phyloP scores from a whole-genome alignment of 2,888 invertebrate species.

The Ditula angustiorana region DNA sequence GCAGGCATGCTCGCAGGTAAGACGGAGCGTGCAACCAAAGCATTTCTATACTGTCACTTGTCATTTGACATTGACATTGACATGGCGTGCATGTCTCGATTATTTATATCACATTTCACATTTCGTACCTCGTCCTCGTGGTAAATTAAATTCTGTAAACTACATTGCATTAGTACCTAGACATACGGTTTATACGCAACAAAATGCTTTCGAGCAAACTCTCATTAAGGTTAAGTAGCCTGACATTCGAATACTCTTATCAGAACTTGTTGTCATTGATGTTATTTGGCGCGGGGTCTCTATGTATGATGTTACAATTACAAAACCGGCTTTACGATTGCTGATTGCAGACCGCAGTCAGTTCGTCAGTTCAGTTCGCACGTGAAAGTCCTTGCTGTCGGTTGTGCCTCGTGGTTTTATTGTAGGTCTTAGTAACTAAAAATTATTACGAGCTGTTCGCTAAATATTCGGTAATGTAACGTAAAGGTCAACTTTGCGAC shows the following conservation, averaged over 20 bases:
- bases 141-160: too few relatives aligned
- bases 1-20: too few relatives aligned
- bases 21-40: too few relatives aligned
- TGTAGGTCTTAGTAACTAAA: neutral
- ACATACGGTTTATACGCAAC: neutral
- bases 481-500: neutral
- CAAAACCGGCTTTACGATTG: slow-evolving; percentile 34
- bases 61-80: too few relatives aligned
- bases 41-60: too few relatives aligned
- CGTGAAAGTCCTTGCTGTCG: slow-evolving; percentile 12
- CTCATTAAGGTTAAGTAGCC: slow-evolving; percentile 24
- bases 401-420: neutral
- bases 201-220: neutral
- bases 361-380: slow-evolving; percentile 14
- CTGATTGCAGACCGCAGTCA: neutral
- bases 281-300: slow-evolving; percentile 24
- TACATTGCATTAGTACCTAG: too few relatives aligned
- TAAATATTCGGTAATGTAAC: neutral
- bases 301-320: too few relatives aligned
- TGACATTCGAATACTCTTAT: neutral
- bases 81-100: too few relatives aligned
- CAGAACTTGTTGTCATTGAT: slow-evolving; percentile 20
- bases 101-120: too few relatives aligned
- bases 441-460: neutral
- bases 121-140: too few relatives aligned